Percentiles rank a stretch among this genome's conserved stretches.
Evolutionary conservation across 2,888 invertebrate species (phyloP).

Genomic region (Agriopis aurantiaria): DNA sequence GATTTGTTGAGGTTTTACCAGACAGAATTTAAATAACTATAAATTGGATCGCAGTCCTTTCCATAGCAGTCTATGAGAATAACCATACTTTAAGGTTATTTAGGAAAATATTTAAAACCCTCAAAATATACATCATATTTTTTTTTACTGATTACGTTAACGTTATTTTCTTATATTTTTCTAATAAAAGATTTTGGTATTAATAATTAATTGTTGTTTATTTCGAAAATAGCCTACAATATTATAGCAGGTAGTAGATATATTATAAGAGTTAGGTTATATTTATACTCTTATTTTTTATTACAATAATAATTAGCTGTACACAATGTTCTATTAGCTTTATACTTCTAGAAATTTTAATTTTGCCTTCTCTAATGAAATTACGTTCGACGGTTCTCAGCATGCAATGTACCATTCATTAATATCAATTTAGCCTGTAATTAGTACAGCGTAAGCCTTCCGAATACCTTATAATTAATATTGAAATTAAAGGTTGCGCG

Average conservation of each 20-base stretch:
- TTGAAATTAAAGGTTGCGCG: conserved; percentile 11
- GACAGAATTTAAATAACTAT: neutral
- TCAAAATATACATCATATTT: neutral
- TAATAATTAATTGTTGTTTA: neutral
- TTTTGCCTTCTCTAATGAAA: neutral
- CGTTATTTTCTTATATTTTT: neutral
- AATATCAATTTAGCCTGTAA: conserved; percentile 9
- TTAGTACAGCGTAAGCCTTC: conserved; percentile 12
- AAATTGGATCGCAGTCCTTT: no score
- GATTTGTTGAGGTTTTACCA: neutral
- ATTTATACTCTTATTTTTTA: no score
- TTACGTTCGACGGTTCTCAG: neutral
- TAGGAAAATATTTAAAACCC: no score
- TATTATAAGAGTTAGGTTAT: no score
- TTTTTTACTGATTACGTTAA: neutral
- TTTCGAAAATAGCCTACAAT: neutral
- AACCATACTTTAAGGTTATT: no score
- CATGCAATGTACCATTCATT: conserved; percentile 5
- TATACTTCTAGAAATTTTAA: neutral
- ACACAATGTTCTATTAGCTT: neutral
- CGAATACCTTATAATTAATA: conserved; percentile 25
- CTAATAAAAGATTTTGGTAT: neutral
- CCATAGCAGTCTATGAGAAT: no score
- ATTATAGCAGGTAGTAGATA: no score
- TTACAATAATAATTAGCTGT: no score